Percentiles rank a stretch among this genome's conserved stretches.
phyloP scores from a whole-genome alignment of 1,140 invertebrate species.

The Hesperophylax magnus region DNA sequence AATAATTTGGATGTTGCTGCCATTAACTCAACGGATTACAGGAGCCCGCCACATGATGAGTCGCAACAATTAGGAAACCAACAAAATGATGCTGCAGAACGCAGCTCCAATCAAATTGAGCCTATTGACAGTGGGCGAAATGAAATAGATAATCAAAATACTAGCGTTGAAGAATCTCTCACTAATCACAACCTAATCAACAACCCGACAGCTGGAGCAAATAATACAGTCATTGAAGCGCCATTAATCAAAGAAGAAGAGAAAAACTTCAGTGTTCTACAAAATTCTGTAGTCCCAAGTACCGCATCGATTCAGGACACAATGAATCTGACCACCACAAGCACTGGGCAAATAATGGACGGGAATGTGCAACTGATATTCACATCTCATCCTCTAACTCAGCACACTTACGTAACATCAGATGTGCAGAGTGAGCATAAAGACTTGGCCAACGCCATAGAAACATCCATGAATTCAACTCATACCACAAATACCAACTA shows the following conservation, averaged over 20 bases:
- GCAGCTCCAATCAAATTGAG: background rate
- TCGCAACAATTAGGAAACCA: slow-evolving; percentile 36
- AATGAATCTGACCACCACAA: slow-evolving; percentile 28
- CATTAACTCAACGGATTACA: slow-evolving; percentile 56
- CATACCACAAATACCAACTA: slow-evolving; percentile 60
- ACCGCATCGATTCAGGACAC: background rate
- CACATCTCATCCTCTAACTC: slow-evolving; percentile 31
- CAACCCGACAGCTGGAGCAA: background rate
- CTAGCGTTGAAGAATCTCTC: background rate
- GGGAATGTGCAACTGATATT: slow-evolving; percentile 44
- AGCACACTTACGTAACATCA: slow-evolving; percentile 43
- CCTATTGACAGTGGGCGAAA: too few relatives aligned
- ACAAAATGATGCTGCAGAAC: slow-evolving; percentile 23
- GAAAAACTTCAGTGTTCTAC: background rate
- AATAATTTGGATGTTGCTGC: slow-evolving; percentile 28
- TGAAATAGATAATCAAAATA: background rate
- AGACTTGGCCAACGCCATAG: slow-evolving; percentile 59
- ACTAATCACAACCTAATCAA: background rate
- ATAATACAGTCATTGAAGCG: background rate
- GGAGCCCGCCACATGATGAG: slow-evolving; percentile 59
- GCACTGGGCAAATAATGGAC: slow-evolving; percentile 33
- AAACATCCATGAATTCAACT: slow-evolving; percentile 65
- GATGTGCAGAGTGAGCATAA: slow-evolving; percentile 27
- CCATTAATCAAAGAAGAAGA: slow-evolving; percentile 13
- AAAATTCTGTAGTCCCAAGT: slow-evolving; percentile 8